Evolutionary conservation across 2,888 invertebrate genomes (phyloP).

Genomic region (Brachypterus glaber): DNA sequence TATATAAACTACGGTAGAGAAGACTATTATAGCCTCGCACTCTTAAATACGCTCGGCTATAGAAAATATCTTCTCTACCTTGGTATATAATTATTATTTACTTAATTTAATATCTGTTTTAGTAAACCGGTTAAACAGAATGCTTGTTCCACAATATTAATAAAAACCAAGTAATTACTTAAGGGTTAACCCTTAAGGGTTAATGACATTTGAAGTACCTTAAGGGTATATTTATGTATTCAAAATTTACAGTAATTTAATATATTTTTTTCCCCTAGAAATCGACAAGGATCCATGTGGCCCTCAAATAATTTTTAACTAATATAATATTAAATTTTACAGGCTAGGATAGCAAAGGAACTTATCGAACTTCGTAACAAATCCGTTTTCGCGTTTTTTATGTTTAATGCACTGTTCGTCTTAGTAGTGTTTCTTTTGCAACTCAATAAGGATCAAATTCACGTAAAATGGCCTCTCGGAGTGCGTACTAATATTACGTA

Average conservation of each 20-base stretch:
- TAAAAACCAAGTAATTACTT: background rate
- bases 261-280: conserved; percentile 15
- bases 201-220: too few relatives aligned
- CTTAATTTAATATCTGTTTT: too few relatives aligned
- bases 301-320: conserved; percentile 38
- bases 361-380: conserved; percentile 93
- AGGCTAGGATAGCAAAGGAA: conserved; percentile 83
- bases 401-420: conserved; percentile 99
- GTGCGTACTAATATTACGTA: conserved; percentile 91
- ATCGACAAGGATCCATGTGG: conserved; percentile 41
- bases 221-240: too few relatives aligned
- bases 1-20: too few relatives aligned
- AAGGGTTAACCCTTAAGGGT: background rate
- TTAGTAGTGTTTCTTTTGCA: conserved; percentile 98
- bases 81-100: too few relatives aligned
- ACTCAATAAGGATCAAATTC: conserved; percentile 96
- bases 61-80: too few relatives aligned
- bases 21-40: too few relatives aligned
- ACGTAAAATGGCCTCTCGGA: conserved; percentile 94
- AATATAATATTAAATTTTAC: conserved; percentile 50
- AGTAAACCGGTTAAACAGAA: too few relatives aligned
- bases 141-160: too few relatives aligned
- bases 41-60: too few relatives aligned
- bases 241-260: too few relatives aligned
- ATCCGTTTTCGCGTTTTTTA: conserved; percentile 95